Evolutionary conservation across 2,797 vertebrate genomes (phyloP), one percentile per base, ranked within the genome.

Genomic region (Sebastes itinus): DNA sequence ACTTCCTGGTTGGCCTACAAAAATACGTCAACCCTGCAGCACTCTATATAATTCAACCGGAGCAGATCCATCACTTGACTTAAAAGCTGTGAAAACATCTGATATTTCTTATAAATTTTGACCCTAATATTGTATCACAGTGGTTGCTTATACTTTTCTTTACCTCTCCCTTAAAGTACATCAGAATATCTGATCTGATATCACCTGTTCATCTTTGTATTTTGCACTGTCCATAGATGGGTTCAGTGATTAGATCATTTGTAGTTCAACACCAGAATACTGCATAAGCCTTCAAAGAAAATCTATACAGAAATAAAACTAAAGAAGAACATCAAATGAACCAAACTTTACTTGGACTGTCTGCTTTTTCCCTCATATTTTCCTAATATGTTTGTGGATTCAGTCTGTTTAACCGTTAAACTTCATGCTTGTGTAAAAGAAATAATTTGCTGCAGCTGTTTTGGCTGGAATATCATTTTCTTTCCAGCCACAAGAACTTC

Each of bases 401-500:
- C 11, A 35, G 10, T 25, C 56, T 32, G 56, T 72, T 49, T 12
- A 25, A 64, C 62, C 20, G 55, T 56, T 22, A 18, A 55, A 25
- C 25, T 12, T 58, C 16, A 32, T 84, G n/a, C 6, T 59, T 65
- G n/a, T 66, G 38, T 70, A 28, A 82, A 70, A 68, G 18, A 38
- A 46, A 7, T 7, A 64, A 73, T 65, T 23, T 63, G 6, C 23
- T 62, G 69, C 83, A 90, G 69, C 65, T 84, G 81, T 16, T 79
- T 13, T 13, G 2, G 56, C 58, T 72, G 62, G 46, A 80, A 75
- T 73, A 77, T 52, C 1, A 67, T 56, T 81, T 46, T 46, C 38
- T 84, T 75, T 82, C 68, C 33, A 61, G 61, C 64, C 69, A 75
- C 46, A 81, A 71, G 20, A 72, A 35, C 58, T 61, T 75, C 1